These are phyloP conservation scores for Manis pentadactyla DNA, from an alignment of 2,797 vertebrate species.

Conservation along the genomic window DNA sequence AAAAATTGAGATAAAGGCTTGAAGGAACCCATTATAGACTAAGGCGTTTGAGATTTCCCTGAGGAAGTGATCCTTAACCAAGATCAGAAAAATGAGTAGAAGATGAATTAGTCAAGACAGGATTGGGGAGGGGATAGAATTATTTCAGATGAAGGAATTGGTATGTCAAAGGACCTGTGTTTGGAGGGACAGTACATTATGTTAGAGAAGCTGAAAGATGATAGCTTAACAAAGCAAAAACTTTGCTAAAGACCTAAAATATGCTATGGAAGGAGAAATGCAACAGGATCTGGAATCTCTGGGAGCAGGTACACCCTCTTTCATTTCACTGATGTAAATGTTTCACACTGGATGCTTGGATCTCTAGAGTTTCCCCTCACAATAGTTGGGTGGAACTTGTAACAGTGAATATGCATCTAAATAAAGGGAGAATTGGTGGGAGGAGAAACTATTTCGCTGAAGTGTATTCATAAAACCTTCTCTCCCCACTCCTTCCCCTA, in stretches of 20 bases:
- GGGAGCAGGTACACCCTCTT: neutral
- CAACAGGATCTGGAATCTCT: neutral
- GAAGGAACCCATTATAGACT: neutral
- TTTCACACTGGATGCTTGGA: neutral
- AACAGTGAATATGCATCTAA: neutral
- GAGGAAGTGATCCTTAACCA: slow-evolving; percentile 17
- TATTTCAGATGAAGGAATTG: slow-evolving; percentile 26
- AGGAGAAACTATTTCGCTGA: slow-evolving; percentile 8
- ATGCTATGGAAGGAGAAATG: neutral
- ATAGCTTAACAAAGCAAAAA: neutral
- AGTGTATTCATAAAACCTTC: neutral
- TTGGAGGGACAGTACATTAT: neutral
- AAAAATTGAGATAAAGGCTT: slow-evolving; percentile 8
- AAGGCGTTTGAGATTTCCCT: neutral
- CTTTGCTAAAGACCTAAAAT: neutral
- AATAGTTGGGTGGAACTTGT: neutral
- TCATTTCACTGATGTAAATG: neutral
- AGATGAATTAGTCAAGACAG: neutral
- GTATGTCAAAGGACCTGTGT: neutral
- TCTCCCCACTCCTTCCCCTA: neutral
- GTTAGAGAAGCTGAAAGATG: neutral
- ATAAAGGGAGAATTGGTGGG: neutral
- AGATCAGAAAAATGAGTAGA: slow-evolving; percentile 29
- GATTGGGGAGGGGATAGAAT: neutral
- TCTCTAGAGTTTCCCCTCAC: neutral